Conservation (phyloP, 2,113 vertebrate species). For the Vireo altiloquus region DNA sequence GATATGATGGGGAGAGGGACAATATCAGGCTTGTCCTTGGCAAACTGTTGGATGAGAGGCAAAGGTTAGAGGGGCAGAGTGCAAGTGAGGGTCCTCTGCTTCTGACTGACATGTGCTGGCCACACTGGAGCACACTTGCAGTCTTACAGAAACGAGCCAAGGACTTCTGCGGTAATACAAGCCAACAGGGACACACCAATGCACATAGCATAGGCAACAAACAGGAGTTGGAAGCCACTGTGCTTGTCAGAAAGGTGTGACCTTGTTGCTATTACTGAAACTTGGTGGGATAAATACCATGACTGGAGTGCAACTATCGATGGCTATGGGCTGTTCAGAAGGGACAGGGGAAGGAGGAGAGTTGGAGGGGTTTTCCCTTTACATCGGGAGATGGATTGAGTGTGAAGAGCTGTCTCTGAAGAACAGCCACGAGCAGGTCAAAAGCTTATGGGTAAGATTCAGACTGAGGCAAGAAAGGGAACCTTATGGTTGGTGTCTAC, state of each 20-base stretch:
- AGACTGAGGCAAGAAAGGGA: background rate
- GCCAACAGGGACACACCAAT: background rate
- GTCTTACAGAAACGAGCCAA: background rate
- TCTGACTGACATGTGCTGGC: background rate
- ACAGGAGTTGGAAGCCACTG: background rate
- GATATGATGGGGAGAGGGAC: background rate
- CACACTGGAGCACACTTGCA: background rate
- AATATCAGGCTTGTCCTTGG: background rate
- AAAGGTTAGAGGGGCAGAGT: background rate
- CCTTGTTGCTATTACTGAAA: background rate
- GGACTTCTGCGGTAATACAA: background rate
- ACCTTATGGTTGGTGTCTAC: background rate
- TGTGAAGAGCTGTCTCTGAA: background rate
- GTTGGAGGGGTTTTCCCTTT: background rate
- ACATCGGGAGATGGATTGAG: background rate
- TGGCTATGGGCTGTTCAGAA: background rate
- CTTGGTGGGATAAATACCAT: background rate
- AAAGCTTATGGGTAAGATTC: background rate
- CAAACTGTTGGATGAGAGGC: background rate
- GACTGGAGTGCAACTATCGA: background rate
- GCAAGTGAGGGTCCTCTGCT: background rate
- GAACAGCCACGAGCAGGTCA: background rate
- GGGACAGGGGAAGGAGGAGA: background rate
- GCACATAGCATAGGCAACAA: background rate
- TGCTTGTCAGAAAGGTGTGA: background rate